Conservation (phyloP, 2,113 vertebrate species). For the Phocoena phocoena region DNA sequence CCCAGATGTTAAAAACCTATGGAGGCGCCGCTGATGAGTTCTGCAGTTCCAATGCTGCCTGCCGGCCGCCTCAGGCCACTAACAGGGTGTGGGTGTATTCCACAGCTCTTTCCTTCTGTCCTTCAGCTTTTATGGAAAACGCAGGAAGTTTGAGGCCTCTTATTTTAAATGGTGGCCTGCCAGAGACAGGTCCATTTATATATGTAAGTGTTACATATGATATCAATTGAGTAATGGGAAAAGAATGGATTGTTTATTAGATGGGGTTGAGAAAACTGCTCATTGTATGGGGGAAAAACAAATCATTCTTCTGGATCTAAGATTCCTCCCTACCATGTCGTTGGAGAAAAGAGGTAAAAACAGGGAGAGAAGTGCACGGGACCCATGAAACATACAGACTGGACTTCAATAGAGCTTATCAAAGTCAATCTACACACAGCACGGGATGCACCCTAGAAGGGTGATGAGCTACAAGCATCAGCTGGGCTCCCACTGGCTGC, state of each 20-base stretch:
- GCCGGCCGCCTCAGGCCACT: fast-evolving
- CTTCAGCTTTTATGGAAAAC: not conserved
- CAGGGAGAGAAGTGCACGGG: not conserved
- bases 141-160: not conserved
- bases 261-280: not conserved
- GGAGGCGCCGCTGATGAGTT: not conserved
- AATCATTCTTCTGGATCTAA: not conserved
- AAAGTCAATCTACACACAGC: not conserved
- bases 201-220: not conserved
- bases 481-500: not conserved
- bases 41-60: not conserved
- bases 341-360: not conserved
- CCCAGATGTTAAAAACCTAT: not conserved
- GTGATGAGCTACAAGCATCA: not conserved
- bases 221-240: not conserved
- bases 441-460: fast-evolving
- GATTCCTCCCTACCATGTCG: not conserved
- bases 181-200: not conserved
- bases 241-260: not conserved
- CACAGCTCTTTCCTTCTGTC: not conserved
- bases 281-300: not conserved
- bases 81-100: not conserved
- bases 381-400: not conserved
- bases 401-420: not conserved
- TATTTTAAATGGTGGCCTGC: not conserved